These are phyloP conservation scores for Nothura maculosa DNA, from an alignment of 2,797 vertebrate genomes.

Conservation along the genomic window DNA sequence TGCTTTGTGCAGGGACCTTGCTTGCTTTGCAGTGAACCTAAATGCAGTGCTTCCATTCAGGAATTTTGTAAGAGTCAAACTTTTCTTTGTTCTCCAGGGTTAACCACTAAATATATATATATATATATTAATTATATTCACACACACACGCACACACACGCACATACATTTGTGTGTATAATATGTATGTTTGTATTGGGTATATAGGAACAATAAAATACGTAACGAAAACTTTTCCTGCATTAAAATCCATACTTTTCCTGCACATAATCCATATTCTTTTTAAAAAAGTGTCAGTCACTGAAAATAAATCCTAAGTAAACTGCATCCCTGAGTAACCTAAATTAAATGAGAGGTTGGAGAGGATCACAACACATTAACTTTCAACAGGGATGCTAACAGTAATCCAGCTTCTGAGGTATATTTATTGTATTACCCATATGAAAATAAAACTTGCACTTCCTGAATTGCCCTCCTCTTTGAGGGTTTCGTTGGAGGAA, in stretches of 20 bases:
- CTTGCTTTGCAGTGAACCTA: slow-evolving; percentile 17
- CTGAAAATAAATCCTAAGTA: slow-evolving; percentile 3
- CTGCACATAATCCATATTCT: not conserved
- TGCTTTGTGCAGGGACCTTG: not conserved
- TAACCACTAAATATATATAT: not conserved
- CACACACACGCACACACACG: too few relatives aligned
- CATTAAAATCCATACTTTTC: not conserved
- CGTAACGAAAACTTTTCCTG: not conserved
- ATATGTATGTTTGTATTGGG: too few relatives aligned
- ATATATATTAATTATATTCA: not conserved
- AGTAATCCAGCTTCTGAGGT: slow-evolving; percentile 15
- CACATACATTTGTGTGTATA: too few relatives aligned
- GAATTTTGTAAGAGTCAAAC: not conserved
- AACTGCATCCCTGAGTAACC: slow-evolving; percentile 19
- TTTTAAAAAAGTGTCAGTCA: not conserved
- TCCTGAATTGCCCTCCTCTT: not conserved
- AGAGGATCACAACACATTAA: slow-evolving; percentile 9
- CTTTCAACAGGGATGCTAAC: not conserved
- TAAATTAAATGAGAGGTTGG: not conserved
- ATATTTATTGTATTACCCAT: slow-evolving; percentile 19
- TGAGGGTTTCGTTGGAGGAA: not conserved
- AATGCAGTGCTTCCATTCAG: not conserved
- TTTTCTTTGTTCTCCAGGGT: not conserved
- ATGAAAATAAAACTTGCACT: slow-evolving; percentile 8
- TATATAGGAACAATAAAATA: not conserved